These are phyloP conservation scores for Notoglanidium macrostoma DNA, from an alignment of 2,797 vertebrate genomes.

Conservation along the genomic window DNA sequence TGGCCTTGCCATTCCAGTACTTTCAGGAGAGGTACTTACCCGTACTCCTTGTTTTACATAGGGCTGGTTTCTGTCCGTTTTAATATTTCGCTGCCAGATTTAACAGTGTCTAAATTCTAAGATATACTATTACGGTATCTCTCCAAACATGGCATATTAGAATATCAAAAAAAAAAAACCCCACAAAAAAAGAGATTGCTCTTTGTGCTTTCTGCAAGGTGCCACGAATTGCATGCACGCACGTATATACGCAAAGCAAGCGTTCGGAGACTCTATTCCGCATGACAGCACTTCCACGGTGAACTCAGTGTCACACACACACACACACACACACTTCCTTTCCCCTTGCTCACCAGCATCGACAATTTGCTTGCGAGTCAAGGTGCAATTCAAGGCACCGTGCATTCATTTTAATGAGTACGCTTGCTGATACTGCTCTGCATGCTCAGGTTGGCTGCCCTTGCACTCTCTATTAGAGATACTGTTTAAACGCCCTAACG, in stretches of 20 bases:
- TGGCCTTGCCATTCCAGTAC: not conserved
- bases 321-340: not conserved
- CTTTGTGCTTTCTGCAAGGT: not conserved
- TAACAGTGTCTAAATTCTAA: not conserved
- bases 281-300: not conserved
- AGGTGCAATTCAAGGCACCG: not conserved
- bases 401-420: slow-evolving; percentile 27
- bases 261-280: not conserved
- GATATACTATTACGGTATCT: not conserved
- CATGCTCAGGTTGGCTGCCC: not conserved
- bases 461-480: not conserved
- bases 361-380: slow-evolving; percentile 3
- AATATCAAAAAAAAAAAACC: not conserved
- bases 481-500: not conserved
- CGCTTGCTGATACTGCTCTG: not conserved
- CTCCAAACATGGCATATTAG: not conserved
- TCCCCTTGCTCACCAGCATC: not conserved
- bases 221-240: not conserved
- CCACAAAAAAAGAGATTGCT: not conserved
- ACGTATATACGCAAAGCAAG: not conserved
- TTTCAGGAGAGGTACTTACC: not conserved
- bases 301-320: not conserved
- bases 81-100: too few relatives aligned
- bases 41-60: not conserved
- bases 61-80: not conserved